Conservation (phyloP, 2,113 vertebrate genomes). For the Tragulus kanchil region DNA sequence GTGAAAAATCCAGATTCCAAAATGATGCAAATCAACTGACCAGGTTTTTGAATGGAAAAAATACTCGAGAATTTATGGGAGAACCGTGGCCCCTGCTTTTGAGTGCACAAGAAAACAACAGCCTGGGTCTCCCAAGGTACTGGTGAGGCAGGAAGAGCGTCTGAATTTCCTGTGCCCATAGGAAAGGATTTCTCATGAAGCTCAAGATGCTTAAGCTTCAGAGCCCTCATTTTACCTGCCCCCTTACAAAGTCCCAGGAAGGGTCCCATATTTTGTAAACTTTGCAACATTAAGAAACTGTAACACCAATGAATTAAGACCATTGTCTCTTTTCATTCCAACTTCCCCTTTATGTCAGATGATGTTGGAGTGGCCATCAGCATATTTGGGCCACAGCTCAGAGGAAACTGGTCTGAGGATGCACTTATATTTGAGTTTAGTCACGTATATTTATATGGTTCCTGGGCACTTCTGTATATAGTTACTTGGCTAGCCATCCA, state of each 20-base stretch:
- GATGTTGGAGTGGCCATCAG: not conserved
- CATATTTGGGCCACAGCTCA: slow-evolving; percentile 17
- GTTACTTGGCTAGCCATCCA: slow-evolving; percentile 37
- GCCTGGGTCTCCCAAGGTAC: not conserved
- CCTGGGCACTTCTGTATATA: slow-evolving; percentile 11
- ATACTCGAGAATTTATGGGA: no score
- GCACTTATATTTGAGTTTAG: slow-evolving; percentile 45
- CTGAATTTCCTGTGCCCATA: not conserved
- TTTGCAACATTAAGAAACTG: not conserved
- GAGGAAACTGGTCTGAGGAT: slow-evolving; percentile 8
- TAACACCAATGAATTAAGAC: not conserved
- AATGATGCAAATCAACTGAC: no score
- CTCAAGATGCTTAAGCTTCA: not conserved
- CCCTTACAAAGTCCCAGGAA: not conserved
- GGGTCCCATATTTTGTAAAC: not conserved
- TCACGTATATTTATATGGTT: not conserved
- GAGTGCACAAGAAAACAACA: no score
- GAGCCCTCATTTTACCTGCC: not conserved
- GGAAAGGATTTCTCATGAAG: not conserved
- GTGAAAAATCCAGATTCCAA: no score
- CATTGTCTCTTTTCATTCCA: slow-evolving; percentile 5
- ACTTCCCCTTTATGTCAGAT: not conserved
- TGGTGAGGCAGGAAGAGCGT: not conserved
- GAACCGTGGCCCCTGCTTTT: no score
- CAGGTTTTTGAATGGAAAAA: no score